Evolutionary conservation across 2,888 invertebrate genomes (phyloP).

Genomic region (Exocentrus adspersus): DNA sequence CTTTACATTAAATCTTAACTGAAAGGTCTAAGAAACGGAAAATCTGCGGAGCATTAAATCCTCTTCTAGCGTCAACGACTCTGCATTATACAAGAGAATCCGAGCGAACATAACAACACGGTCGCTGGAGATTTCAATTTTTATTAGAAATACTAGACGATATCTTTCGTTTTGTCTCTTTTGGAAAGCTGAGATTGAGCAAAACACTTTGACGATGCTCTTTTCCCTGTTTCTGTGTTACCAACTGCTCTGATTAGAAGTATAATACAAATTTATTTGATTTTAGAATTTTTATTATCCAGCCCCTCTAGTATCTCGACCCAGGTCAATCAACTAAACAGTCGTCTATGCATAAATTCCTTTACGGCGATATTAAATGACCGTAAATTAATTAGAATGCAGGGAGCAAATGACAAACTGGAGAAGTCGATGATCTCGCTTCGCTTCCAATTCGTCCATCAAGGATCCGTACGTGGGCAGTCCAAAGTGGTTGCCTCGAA

Average conservation of each 20-base stretch:
- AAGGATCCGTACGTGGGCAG: constrained; percentile 21
- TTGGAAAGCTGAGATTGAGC: constrained; percentile 1
- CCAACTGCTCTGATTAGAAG: too few relatives aligned
- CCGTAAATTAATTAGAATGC: constrained; percentile 13
- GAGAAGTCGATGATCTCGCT: constrained; percentile 15
- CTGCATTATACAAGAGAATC: constrained; percentile 22
- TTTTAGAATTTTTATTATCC: too few relatives aligned
- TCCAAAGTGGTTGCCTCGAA: constrained; percentile 35
- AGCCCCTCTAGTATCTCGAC: too few relatives aligned
- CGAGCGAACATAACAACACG: constrained; percentile 21
- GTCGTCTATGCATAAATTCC: constrained; percentile 3
- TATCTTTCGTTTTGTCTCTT: constrained; percentile 14
- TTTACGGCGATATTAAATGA: constrained; percentile 4
- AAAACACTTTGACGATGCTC: background rate
- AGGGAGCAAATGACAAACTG: constrained; percentile 4
- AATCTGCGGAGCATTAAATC: constrained; percentile 20
- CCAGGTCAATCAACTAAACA: background rate
- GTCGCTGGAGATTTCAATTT: constrained; percentile 20
- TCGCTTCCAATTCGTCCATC: background rate
- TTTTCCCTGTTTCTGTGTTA: background rate
- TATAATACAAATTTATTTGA: too few relatives aligned
- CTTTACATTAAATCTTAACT: constrained; percentile 24
- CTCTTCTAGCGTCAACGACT: constrained; percentile 22
- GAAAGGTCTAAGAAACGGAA: constrained; percentile 8
- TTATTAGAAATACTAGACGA: constrained; percentile 21